Conservation (phyloP, 2,888 invertebrate genomes). For the Busseola fusca region DNA sequence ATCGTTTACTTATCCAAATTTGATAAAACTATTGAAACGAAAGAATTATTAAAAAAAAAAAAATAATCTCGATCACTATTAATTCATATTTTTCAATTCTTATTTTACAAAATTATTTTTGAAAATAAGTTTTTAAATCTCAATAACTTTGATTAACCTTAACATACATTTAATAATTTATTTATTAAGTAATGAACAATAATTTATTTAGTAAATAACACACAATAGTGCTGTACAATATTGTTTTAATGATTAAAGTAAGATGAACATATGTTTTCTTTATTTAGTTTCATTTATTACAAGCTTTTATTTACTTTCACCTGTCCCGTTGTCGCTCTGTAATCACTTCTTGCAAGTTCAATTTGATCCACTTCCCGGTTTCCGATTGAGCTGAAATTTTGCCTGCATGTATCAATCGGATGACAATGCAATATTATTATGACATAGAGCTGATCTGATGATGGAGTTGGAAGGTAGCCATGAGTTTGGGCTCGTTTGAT, state of each 20-base stretch:
- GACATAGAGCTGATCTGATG: too few species aligned
- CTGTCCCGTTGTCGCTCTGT: too few species aligned
- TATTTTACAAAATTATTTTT: neutral
- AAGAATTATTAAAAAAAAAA: neutral
- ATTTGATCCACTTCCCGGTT: too few species aligned
- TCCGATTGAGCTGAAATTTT: too few species aligned
- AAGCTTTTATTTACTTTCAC: too few species aligned
- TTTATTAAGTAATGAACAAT: slow-evolving; percentile 52
- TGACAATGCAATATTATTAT: too few species aligned
- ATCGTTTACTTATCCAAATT: neutral
- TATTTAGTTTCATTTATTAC: slow-evolving; percentile 70
- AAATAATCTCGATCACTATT: neutral
- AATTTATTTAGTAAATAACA: slow-evolving; percentile 50
- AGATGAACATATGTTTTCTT: slow-evolving; percentile 45
- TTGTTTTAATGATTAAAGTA: slow-evolving; percentile 49
- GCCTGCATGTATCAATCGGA: too few species aligned
- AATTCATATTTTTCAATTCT: neutral
- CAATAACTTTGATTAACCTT: neutral
- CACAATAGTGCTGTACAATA: slow-evolving; percentile 55
- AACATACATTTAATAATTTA: slow-evolving; percentile 51
- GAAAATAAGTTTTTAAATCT: neutral
- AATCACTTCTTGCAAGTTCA: too few species aligned
- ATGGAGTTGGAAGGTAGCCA: too few species aligned
- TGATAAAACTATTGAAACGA: neutral
- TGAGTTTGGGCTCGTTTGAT: too few species aligned